phyloP scores from a whole-genome alignment of 1,140 invertebrate species.

The Oreohelix idahoensis region DNA sequence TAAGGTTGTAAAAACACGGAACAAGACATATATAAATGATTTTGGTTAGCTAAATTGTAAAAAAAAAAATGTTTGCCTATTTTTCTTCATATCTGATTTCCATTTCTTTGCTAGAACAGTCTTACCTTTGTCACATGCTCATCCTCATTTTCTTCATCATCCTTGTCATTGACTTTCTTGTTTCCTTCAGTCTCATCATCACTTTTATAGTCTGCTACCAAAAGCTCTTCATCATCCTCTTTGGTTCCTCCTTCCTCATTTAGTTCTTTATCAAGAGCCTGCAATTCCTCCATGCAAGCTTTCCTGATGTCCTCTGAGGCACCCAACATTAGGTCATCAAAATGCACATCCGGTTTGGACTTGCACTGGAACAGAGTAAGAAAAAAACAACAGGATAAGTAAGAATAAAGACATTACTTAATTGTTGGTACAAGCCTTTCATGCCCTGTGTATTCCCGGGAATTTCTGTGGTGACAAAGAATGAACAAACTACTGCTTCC shows the following conservation, averaged over 20 bases:
- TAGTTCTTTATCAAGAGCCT: conserved; percentile 59
- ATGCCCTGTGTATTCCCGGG: too few relatives aligned
- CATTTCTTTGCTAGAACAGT: neutral
- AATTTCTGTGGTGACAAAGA: too few relatives aligned
- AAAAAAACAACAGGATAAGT: too few relatives aligned
- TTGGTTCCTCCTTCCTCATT: conserved; percentile 48
- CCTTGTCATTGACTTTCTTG: conserved; percentile 60
- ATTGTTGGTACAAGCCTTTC: too few relatives aligned
- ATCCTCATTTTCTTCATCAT: conserved; percentile 64
- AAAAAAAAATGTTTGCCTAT: too few relatives aligned
- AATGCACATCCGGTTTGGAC: conserved; percentile 62
- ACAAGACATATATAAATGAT: too few relatives aligned
- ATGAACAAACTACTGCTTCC: too few relatives aligned
- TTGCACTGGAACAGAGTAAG: conserved; percentile 50
- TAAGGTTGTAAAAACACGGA: too few relatives aligned
- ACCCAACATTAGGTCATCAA: conserved; percentile 69
- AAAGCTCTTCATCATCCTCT: conserved; percentile 71
- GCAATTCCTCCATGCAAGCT: conserved; percentile 59
- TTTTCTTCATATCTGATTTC: neutral
- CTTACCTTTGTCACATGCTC: conserved; percentile 71
- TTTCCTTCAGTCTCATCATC: conserved; percentile 71
- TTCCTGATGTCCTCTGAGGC: conserved; percentile 65
- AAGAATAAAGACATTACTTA: too few relatives aligned
- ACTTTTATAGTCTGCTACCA: conserved; percentile 74
- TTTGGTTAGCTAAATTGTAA: too few relatives aligned